Conservation (phyloP, 2,113 vertebrate species). For the Nycticryphes semicollaris region DNA sequence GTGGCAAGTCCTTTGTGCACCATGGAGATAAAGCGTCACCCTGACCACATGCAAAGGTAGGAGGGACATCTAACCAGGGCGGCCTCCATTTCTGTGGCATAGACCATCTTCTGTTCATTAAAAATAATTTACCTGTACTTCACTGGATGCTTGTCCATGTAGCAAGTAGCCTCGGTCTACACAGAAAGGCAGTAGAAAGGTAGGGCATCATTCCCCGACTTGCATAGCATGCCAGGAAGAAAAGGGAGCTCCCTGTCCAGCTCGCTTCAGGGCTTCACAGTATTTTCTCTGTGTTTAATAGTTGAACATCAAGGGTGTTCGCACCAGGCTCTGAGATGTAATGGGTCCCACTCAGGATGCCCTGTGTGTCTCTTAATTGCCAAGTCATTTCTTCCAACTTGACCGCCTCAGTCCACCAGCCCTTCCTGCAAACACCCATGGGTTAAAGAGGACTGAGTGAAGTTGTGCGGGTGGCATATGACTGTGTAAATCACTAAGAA, state of each 20-base stretch:
- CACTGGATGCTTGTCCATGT: neutral
- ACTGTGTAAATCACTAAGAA: neutral
- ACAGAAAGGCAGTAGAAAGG: neutral
- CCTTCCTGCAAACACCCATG: neutral
- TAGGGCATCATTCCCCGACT: neutral
- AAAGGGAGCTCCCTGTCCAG: neutral
- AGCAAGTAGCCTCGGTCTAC: neutral
- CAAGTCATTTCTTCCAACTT: neutral
- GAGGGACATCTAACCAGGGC: neutral
- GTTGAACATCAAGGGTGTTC: neutral
- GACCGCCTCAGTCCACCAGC: neutral
- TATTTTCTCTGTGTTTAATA: neutral
- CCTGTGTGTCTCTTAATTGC: neutral
- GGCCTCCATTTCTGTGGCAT: neutral
- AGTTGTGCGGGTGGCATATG: rapidly evolving
- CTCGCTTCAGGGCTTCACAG: neutral
- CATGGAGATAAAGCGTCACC: rapidly evolving
- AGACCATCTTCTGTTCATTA: neutral
- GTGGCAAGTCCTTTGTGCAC: neutral
- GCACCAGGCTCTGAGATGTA: neutral
- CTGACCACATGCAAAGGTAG: neutral
- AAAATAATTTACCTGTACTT: neutral
- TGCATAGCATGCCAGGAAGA: neutral
- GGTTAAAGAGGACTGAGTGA: neutral
- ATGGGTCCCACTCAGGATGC: neutral